Conservation (phyloP, 2,113 vertebrate species). For the Dryoscopus gambensis region DNA sequence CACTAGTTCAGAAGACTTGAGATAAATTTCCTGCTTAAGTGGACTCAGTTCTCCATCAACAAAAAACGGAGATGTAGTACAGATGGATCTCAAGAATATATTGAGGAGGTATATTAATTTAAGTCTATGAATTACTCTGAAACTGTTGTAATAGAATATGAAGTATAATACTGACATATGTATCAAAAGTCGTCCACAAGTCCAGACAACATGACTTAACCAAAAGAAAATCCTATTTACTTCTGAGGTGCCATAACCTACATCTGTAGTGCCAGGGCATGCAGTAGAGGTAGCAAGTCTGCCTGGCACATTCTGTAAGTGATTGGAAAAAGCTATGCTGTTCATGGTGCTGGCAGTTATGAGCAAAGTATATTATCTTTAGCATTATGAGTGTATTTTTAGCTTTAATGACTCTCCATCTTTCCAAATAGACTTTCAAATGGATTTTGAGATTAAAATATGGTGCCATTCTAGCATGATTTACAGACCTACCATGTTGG, state of each 20-base stretch:
- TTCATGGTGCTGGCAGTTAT: neutral
- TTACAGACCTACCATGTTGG: neutral
- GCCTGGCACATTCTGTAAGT: neutral
- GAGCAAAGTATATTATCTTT: neutral
- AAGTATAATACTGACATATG: neutral
- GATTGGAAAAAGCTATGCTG: neutral
- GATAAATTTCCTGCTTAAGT: neutral
- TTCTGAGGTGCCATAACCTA: neutral
- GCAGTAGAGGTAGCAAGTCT: neutral
- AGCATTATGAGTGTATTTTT: neutral
- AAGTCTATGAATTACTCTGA: neutral
- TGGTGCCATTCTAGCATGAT: neutral
- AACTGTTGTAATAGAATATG: neutral
- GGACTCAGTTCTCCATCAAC: neutral
- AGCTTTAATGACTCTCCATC: neutral
- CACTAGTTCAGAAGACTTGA: neutral
- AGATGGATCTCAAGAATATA: neutral
- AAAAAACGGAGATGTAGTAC: neutral
- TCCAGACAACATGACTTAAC: neutral
- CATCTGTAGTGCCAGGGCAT: neutral
- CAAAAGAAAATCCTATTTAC: neutral
- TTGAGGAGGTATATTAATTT: neutral
- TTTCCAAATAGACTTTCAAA: neutral
- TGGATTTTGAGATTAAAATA: neutral
- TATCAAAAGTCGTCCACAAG: neutral